Evolutionary conservation across 1,140 invertebrate genomes (phyloP), one percentile per base, ranked within the genome.

Genomic region (Lepidurus packardi): DNA sequence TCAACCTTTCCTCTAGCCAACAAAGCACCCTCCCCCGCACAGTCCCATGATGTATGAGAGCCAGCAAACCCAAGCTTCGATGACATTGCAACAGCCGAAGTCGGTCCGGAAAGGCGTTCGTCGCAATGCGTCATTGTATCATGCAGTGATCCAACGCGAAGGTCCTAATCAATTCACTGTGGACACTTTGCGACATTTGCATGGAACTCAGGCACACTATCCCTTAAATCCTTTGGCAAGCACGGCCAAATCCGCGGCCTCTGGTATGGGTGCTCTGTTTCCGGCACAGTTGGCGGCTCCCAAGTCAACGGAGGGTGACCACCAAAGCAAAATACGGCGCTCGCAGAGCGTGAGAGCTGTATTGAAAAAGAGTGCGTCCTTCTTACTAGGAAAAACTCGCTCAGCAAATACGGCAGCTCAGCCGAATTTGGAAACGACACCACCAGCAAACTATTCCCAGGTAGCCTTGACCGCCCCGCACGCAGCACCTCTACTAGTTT

Each of bases 61-160:
- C 53, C 53, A 65, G 53, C 53, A 0, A 65, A n/a, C 53, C 8
- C 53, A 65, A 65, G 53, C 53, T 65, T 16, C 53, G 13, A 65
- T 65, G 53, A 65, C 53, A 65, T 21, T 65, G 13, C 53, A 65
- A 7, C 53, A 65, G 21, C 53, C 53, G 2, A 13, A 9, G 21
- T 21, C 53, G 21, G 53, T 65, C 53, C 53, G 53, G 53, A 65
- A 65, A 21, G 53, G 53, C 53, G 16, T 65, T 21, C 53, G 53
- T 65, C 53, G 53, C 53, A 65, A 65, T 65, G 53, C 53, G 53
- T 65, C 53, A 65, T 21, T 65, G 53, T 65, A 65, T 21, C 53
- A 65, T 21, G 53, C 53, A 65, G 53, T 65, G 16, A 65, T 65
- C 53, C 53, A 65, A 16, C 53, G 53, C 53, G 53, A 65, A 65